Percentiles rank a stretch among this genome's conserved stretches.
phyloP scores from a whole-genome alignment of 2,888 invertebrate species.

The Galerucella pusilla region DNA sequence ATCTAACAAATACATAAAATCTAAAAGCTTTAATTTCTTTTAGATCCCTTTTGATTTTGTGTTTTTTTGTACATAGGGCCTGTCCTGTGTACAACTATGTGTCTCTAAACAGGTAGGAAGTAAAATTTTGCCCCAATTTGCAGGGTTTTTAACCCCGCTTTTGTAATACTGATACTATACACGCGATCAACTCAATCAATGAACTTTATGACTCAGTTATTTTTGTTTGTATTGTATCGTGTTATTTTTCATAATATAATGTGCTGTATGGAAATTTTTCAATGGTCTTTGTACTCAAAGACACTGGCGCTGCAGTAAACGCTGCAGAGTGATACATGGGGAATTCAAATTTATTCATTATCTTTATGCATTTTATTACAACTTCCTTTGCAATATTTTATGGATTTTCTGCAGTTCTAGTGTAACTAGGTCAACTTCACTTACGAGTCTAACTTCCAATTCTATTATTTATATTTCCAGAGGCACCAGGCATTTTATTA shows the following conservation, averaged over 20 bases:
- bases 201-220: conserved; percentile 27
- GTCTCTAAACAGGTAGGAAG: neutral
- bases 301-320: neutral
- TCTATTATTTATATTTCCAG: neutral
- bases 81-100: neutral
- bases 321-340: conserved; percentile 5
- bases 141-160: conserved; percentile 26
- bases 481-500: neutral
- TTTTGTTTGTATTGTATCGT: conserved; percentile 19
- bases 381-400: neutral
- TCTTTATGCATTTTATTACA: neutral
- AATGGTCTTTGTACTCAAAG: neutral
- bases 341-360: neutral
- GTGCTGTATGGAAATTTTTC: conserved; percentile 5
- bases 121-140: conserved; percentile 16
- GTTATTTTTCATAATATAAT: conserved; percentile 3
- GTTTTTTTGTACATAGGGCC: too few species aligned
- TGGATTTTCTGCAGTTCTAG: neutral
- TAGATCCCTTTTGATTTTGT: too few species aligned
- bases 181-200: conserved; percentile 28
- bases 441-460: neutral
- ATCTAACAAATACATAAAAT: too few species aligned
- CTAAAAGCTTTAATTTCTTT: too few species aligned
- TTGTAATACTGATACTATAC: conserved; percentile 16
- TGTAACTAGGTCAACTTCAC: neutral